Evolutionary conservation across 2,797 vertebrate genomes (phyloP).

Genomic region (Sebastiscus albofasciatus): DNA sequence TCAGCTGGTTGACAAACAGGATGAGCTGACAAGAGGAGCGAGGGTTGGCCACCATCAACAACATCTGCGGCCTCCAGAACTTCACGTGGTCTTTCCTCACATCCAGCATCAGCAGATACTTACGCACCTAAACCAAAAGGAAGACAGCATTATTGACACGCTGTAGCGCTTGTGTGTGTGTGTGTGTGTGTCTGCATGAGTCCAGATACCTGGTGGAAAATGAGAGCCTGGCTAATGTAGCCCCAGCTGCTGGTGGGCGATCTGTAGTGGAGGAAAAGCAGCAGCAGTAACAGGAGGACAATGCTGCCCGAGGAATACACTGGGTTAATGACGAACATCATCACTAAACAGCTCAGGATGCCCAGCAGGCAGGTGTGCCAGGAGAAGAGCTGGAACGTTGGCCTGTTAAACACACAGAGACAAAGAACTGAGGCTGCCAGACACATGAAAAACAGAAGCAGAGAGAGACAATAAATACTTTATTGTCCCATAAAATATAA

Average conservation of each 20-base stretch:
- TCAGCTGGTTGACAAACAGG: constrained; percentile 95
- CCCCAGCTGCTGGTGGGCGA: constrained; percentile 94
- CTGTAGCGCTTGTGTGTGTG: neutral
- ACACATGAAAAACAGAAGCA: neutral
- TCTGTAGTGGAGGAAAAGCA: constrained; percentile 91
- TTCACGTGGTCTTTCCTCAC: constrained; percentile 98
- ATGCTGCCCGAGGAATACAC: constrained; percentile 91
- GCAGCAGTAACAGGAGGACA: constrained; percentile 87
- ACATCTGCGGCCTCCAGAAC: constrained; percentile 97
- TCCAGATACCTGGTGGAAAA: constrained; percentile 90
- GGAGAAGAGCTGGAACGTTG: constrained; percentile 91
- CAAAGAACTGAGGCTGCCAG: neutral
- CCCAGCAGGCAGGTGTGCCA: constrained; percentile 94
- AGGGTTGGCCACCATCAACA: constrained; percentile 96
- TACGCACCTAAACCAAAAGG: constrained; percentile 87
- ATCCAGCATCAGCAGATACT: constrained; percentile 95
- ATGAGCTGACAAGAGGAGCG: constrained; percentile 93
- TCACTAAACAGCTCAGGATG: constrained; percentile 90
- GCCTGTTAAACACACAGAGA: constrained; percentile 74
- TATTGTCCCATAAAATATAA: neutral
- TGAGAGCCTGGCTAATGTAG: constrained; percentile 95
- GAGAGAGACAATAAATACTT: neutral
- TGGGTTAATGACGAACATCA: constrained; percentile 95
- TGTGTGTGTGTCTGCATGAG: neutral
- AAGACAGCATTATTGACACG: neutral